Percentiles rank a stretch among this genome's conserved stretches.
phyloP scores from a whole-genome alignment of 2,113 vertebrate species.

The Nesoenas mayeri region DNA sequence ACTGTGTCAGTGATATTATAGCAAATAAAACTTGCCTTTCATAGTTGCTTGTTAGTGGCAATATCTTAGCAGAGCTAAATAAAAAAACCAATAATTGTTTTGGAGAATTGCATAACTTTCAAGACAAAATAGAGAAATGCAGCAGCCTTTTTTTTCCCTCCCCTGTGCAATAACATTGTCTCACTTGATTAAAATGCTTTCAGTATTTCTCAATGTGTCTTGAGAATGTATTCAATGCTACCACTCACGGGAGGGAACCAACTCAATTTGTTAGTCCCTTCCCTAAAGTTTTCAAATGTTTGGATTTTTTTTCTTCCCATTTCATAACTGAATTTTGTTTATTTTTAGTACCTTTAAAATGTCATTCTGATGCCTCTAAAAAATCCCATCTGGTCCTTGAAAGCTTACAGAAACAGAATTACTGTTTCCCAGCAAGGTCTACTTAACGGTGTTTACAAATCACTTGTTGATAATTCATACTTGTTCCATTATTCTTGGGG shows the following conservation, averaged over 20 bases:
- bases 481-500: background rate
- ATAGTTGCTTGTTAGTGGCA: background rate
- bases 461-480: background rate
- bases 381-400: background rate
- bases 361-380: background rate
- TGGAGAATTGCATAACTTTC: background rate
- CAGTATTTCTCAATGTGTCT: background rate
- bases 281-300: background rate
- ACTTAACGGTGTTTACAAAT: background rate
- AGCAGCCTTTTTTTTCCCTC: background rate
- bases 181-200: background rate
- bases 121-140: background rate
- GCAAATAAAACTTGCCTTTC: background rate
- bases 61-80: background rate
- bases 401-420: background rate
- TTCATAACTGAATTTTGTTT: background rate
- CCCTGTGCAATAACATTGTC: background rate
- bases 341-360: background rate
- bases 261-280: background rate
- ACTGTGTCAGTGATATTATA: background rate
- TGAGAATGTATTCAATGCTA: background rate
- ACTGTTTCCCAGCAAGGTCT: background rate
- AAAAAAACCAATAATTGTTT: background rate
- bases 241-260: background rate
- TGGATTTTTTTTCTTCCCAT: background rate